These are phyloP conservation scores for Syndactyla subalaris DNA, from an alignment of 2,797 vertebrate genomes.

Conservation along the genomic window DNA sequence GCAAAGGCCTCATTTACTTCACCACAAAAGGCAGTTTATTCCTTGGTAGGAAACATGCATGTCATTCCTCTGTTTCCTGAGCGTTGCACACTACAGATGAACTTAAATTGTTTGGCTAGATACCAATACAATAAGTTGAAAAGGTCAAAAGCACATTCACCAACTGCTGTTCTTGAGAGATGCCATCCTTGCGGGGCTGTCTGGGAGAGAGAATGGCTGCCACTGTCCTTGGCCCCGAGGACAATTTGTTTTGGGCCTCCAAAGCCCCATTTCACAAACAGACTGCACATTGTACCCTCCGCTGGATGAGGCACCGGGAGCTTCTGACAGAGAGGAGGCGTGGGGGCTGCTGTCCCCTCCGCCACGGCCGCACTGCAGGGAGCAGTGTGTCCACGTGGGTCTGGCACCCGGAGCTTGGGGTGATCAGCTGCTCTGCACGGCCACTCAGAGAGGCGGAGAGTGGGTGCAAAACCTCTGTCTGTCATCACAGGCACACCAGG, in stretches of 20 bases:
- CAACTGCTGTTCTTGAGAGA: not conserved
- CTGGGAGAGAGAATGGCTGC: not conserved
- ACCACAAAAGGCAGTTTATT: conserved; percentile 52
- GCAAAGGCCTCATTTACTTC: conserved; percentile 29
- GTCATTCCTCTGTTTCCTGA: conserved; percentile 29
- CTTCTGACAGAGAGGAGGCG: not conserved
- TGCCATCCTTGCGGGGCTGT: rapidly evolving
- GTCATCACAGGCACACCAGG: not conserved
- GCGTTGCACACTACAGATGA: not conserved
- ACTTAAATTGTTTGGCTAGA: conserved; percentile 67
- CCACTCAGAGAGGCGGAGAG: not conserved
- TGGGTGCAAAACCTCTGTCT: not conserved
- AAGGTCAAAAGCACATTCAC: conserved; percentile 62
- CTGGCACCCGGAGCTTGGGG: not conserved
- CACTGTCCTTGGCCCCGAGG: not conserved
- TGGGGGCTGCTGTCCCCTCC: not conserved
- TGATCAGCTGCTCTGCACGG: rapidly evolving
- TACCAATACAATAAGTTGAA: conserved; percentile 71
- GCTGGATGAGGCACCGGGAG: not conserved
- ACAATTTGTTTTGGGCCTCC: conserved; percentile 63
- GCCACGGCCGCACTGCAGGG: rapidly evolving
- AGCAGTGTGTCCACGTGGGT: rapidly evolving
- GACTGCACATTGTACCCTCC: conserved; percentile 16
- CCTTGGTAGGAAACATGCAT: conserved; percentile 9
- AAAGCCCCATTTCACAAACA: conserved; percentile 5